Evolutionary conservation across 2,888 invertebrate genomes (phyloP).

Genomic region (Drepanosiphum platanoidis): DNA sequence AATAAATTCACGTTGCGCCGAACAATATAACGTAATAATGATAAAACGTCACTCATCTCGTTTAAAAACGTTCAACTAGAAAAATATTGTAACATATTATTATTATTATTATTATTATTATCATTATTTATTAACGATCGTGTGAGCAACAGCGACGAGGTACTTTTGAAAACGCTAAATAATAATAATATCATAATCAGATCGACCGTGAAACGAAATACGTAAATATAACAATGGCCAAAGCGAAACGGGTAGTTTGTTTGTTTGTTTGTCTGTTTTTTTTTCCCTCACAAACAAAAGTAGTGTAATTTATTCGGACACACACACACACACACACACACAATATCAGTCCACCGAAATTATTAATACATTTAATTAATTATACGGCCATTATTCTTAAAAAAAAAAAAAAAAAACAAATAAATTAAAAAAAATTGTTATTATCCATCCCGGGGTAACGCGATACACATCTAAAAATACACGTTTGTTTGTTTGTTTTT

Average conservation of each 20-base stretch:
- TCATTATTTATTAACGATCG: not conserved
- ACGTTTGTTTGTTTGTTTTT: slow-evolving; percentile 4
- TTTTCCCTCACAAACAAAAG: not conserved
- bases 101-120: no score
- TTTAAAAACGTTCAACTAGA: not conserved
- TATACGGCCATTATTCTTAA: not conserved
- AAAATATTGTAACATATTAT: not conserved
- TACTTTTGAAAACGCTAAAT: no score
- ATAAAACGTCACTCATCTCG: not conserved
- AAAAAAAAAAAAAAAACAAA: not conserved
- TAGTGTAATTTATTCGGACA: not conserved
- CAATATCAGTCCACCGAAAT: not conserved
- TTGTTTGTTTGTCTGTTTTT: no score
- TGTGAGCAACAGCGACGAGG: no score
- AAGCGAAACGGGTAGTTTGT: not conserved
- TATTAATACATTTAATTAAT: slow-evolving; percentile 17
- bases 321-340: no score
- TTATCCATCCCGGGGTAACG: no score
- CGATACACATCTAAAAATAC: no score
- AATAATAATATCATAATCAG: not conserved
- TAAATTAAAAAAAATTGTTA: not conserved
- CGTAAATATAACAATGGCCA: not conserved
- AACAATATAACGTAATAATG: not conserved
- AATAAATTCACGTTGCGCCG: not conserved
- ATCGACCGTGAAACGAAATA: not conserved